Conservation (phyloP, 2,113 vertebrate species). For the Nibea coibor region DNA sequence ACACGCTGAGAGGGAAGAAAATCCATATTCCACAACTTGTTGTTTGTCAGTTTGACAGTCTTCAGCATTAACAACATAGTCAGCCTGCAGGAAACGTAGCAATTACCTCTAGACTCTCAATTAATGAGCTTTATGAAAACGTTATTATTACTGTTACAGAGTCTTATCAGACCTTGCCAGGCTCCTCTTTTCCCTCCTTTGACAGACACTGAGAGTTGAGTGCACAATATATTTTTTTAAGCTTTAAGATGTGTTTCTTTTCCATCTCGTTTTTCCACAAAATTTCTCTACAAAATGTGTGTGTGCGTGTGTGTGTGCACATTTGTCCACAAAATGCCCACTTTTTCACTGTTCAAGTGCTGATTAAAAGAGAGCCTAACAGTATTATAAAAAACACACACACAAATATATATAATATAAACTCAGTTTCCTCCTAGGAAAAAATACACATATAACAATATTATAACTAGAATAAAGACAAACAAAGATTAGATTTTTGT, state of each 20-base stretch:
- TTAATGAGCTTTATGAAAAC: slow-evolving; percentile 86
- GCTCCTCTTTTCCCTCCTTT: slow-evolving; percentile 69
- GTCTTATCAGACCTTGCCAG: slow-evolving; percentile 85
- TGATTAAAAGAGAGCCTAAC: slow-evolving; percentile 61
- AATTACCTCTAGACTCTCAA: slow-evolving; percentile 86
- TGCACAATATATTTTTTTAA: slow-evolving; percentile 73
- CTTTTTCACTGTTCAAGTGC: slow-evolving; percentile 48
- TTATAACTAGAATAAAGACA: slow-evolving; percentile 12
- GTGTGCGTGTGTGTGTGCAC: not conserved
- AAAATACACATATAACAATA: not conserved
- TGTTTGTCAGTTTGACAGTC: slow-evolving; percentile 87
- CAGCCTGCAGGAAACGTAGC: slow-evolving; percentile 83
- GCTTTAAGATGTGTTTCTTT: slow-evolving; percentile 50
- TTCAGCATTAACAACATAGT: slow-evolving; percentile 83
- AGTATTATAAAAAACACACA: slow-evolving; percentile 12
- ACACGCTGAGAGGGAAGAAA: slow-evolving; percentile 76
- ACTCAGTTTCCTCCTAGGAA: slow-evolving; percentile 28
- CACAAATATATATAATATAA: slow-evolving; percentile 1
- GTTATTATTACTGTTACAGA: slow-evolving; percentile 83
- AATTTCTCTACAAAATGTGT: slow-evolving; percentile 2
- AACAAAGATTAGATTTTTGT: not conserved
- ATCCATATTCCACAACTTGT: slow-evolving; percentile 85
- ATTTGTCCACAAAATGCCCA: slow-evolving; percentile 37
- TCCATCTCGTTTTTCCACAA: slow-evolving; percentile 4
- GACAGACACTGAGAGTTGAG: slow-evolving; percentile 68